These are phyloP conservation scores for Drosophila vallismaia DNA, from an alignment of 2,888 invertebrate genomes.

Conservation along the genomic window DNA sequence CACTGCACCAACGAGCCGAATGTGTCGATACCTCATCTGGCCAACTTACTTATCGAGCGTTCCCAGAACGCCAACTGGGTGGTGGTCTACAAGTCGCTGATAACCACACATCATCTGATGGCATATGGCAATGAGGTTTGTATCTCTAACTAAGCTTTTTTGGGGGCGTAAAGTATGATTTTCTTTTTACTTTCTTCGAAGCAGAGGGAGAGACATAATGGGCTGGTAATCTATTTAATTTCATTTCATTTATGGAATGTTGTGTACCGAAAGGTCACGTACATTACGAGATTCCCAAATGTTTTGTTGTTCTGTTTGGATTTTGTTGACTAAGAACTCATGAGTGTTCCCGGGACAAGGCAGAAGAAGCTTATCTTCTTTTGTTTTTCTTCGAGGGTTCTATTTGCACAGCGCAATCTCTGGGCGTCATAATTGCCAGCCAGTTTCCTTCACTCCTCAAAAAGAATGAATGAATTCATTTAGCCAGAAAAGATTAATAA, in stretches of 20 bases:
- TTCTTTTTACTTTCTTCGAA: slow-evolving; percentile 14
- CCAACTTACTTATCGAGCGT: slow-evolving; percentile 98
- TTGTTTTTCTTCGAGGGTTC: slow-evolving; percentile 17
- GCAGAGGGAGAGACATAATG: not conserved
- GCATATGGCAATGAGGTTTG: slow-evolving; percentile 99
- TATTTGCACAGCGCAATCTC: slow-evolving; percentile 29
- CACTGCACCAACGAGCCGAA: slow-evolving; percentile 99
- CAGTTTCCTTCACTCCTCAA: slow-evolving; percentile 10
- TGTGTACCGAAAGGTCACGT: slow-evolving; percentile 37
- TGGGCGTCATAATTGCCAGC: slow-evolving; percentile 23
- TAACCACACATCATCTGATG: slow-evolving; percentile 99
- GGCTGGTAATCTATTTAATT: slow-evolving; percentile 20
- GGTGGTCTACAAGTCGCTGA: slow-evolving; percentile 98
- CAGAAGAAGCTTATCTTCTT: slow-evolving; percentile 20
- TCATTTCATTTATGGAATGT: slow-evolving; percentile 18
- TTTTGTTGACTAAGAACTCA: not conserved
- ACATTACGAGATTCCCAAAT: slow-evolving; percentile 5
- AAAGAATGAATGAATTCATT: slow-evolving; percentile 9
- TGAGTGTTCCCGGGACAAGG: no score
- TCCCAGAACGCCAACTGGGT: slow-evolving; percentile 99
- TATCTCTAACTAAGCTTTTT: slow-evolving; percentile 7
- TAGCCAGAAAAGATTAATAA: not conserved
- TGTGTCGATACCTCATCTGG: slow-evolving; percentile 99
- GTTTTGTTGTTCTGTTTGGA: slow-evolving; percentile 6
- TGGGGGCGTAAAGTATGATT: slow-evolving; percentile 32